Evolutionary conservation across 2,888 invertebrate genomes (phyloP).

Genomic region (Ligdia adustata): DNA sequence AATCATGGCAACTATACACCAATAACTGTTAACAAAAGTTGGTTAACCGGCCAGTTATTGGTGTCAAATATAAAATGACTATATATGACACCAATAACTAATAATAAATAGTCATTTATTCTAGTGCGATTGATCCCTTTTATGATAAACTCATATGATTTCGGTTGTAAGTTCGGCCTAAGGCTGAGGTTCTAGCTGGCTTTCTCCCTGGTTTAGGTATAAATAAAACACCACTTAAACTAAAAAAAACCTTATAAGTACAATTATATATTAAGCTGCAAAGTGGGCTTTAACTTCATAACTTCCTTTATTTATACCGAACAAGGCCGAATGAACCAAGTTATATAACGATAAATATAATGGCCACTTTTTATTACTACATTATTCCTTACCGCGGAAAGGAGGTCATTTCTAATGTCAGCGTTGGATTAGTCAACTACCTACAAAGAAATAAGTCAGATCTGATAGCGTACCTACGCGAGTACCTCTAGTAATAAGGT

Average conservation of each 20-base stretch:
- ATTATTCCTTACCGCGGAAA: not conserved
- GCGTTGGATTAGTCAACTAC: constrained; percentile 22
- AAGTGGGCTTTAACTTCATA: not conserved
- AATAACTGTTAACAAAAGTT: too few relatives aligned
- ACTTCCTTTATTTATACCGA: constrained; percentile 11
- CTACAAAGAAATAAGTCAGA: constrained; percentile 15
- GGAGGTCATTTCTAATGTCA: constrained; percentile 28
- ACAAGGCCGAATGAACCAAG: constrained; percentile 1
- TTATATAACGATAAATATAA: not conserved
- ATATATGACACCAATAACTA: too few relatives aligned
- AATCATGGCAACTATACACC: too few relatives aligned
- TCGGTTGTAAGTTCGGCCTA: too few relatives aligned
- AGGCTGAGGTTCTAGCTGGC: too few relatives aligned
- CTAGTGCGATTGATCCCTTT: too few relatives aligned
- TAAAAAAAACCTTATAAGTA: not conserved
- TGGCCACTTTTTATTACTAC: not conserved
- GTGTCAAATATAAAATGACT: too few relatives aligned
- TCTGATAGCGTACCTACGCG: constrained; percentile 6
- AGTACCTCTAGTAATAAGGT: not conserved
- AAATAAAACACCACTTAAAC: not conserved
- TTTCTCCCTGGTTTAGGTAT: too few relatives aligned
- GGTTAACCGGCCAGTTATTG: too few relatives aligned
- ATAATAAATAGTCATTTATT: too few relatives aligned
- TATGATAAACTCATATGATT: too few relatives aligned
- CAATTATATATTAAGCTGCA: not conserved